phyloP scores from a whole-genome alignment of 2,888 invertebrate genomes.

The Dynastes maya region DNA sequence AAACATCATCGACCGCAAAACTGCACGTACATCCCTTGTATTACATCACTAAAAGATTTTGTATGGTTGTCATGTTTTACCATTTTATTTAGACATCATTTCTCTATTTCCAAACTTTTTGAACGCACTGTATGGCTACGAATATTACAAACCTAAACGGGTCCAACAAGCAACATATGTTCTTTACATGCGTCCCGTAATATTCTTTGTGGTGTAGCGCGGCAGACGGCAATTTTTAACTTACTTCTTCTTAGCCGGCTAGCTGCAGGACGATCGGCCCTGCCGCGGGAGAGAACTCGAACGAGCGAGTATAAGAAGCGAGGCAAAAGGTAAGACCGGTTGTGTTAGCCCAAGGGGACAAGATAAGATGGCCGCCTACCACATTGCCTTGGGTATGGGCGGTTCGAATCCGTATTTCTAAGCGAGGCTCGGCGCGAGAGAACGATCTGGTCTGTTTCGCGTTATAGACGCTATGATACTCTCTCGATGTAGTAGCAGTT shows the following conservation, averaged over 20 bases:
- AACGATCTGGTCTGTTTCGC: neutral
- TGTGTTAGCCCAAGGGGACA: conserved; percentile 56
- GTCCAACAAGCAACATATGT: conserved; percentile 8
- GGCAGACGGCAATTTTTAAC: conserved; percentile 37
- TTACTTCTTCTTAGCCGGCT: conserved; percentile 14
- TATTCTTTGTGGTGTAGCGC: conserved; percentile 47
- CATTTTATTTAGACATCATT: too few relatives aligned
- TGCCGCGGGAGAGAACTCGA: conserved; percentile 31
- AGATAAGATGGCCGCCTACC: conserved; percentile 62
- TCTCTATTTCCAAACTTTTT: neutral
- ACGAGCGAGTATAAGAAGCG: neutral
- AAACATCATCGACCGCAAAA: too few relatives aligned
- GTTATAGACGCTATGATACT: neutral
- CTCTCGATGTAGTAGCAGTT: conserved; percentile 14
- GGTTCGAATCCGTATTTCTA: conserved; percentile 52
- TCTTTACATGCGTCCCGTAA: neutral
- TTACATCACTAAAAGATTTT: too few relatives aligned
- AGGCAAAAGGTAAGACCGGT: conserved; percentile 58
- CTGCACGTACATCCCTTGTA: too few relatives aligned
- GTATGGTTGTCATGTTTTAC: too few relatives aligned
- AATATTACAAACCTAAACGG: too few relatives aligned
- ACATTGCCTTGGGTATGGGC: conserved; percentile 62
- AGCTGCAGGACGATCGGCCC: conserved; percentile 23
- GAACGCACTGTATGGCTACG: neutral
- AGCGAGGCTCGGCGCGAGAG: neutral